Evolutionary conservation across 2,797 vertebrate genomes (phyloP), one percentile per base, ranked within the genome.

Genomic region (Nasua narica): DNA sequence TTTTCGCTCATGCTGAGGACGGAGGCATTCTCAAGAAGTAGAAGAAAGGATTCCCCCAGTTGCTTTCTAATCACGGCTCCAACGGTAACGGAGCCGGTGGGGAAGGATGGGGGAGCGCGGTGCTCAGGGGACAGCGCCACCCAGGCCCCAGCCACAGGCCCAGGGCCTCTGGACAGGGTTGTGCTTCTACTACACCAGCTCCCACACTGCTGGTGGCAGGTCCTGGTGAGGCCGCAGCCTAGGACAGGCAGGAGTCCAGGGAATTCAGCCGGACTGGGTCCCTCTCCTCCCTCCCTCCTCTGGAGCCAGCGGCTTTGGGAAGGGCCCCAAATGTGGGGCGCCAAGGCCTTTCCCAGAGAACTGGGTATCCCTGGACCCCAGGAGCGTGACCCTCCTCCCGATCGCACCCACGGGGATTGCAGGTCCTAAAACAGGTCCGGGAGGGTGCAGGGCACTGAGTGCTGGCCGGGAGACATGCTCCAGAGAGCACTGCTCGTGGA

Each of bases 51-150:
- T 96, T 97, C 97, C 74, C 95, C 62, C 95, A 96, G 97, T 97
- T 97, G 97, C 97, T 98, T 98, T 97, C 97, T 98, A 97, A 97
- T 98, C 97, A 96, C 97, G 92, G 97, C 97, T 98, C 98, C 96
- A 97, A 96, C 23, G 4, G 77, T 95, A 96, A 97, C 72, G 94
- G 91, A 98, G 91, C 91, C 69, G 56, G 7, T 65, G 29, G 67
- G 95, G 95, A 96, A 69, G 97, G 97, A 94, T 89, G 94, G 67
- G 88, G 81, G 46, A 97, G 95, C 58, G 35, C 23, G 48, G 35
- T 50, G 84, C 67, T 93, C 32, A 81, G 50, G 62, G 13, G 9
- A 18, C 5, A 32, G 52, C 95, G 85, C 86, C 87, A 21, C 35
- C 54, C 56, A 48, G 88, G 29, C 69, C 94, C 96, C 96, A 95